phyloP scores from a whole-genome alignment of 2,888 invertebrate species.

The Stenichneumon culpator region DNA sequence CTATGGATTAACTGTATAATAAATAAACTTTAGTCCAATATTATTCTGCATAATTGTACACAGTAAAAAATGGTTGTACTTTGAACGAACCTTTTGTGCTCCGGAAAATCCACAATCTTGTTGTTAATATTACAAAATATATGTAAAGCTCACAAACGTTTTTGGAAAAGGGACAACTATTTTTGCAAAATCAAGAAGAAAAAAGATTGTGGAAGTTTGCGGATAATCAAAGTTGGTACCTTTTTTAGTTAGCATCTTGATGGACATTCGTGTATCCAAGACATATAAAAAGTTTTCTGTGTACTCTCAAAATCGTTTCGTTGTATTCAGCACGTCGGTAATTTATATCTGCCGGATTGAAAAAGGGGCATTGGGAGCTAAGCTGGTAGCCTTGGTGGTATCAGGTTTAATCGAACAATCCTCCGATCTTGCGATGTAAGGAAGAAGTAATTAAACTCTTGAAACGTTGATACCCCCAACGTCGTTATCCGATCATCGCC shows the following conservation, averaged over 20 bases:
- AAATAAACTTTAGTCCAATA: not conserved
- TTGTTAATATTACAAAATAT: not conserved
- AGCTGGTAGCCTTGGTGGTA: constrained; percentile 22
- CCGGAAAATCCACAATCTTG: not conserved
- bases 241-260: constrained; percentile 10
- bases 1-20: not conserved
- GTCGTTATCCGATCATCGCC: constrained; percentile 70
- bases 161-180: not conserved
- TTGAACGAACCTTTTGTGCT: not conserved
- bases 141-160: not conserved
- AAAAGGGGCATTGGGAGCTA: not conserved
- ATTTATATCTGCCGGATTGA: not conserved
- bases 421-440: constrained; percentile 46
- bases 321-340: constrained; percentile 7
- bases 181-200: constrained; percentile 27
- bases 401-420: constrained; percentile 57
- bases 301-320: constrained; percentile 35
- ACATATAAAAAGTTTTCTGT: constrained; percentile 33
- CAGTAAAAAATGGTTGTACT: not conserved
- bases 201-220: not conserved
- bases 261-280: constrained; percentile 36
- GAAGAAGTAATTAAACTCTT: constrained; percentile 54
- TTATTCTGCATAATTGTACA: not conserved
- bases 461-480: constrained; percentile 28
- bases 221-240: not conserved